phyloP scores from a whole-genome alignment of 2,113 vertebrate genomes.

The Vireo altiloquus region DNA sequence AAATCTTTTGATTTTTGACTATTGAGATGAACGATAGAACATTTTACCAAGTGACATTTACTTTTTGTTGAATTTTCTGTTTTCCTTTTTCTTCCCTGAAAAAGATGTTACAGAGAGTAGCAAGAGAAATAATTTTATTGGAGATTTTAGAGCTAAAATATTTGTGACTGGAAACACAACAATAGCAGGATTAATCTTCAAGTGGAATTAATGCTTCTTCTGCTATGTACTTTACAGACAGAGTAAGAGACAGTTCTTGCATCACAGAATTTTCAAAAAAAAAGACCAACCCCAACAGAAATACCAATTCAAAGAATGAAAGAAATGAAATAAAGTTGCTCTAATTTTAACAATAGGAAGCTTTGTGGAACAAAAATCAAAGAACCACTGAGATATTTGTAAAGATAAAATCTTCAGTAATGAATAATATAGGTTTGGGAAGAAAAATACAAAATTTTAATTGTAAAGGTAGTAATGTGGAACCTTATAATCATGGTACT shows the following conservation, averaged over 20 bases:
- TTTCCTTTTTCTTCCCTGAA: background rate
- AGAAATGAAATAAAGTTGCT: background rate
- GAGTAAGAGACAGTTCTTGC: background rate
- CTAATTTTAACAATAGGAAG: background rate
- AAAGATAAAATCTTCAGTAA: background rate
- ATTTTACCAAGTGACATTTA: background rate
- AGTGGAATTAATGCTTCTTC: background rate
- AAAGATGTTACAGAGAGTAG: background rate
- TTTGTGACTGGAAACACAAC: background rate
- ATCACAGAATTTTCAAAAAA: background rate
- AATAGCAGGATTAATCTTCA: background rate
- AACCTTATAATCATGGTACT: background rate
- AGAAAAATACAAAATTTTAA: background rate
- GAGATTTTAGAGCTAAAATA: background rate
- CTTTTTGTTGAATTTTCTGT: background rate
- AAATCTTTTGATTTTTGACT: conserved; percentile 54
- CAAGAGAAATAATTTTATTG: background rate
- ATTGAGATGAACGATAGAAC: conserved; percentile 10
- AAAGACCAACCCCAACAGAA: background rate
- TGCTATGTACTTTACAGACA: background rate
- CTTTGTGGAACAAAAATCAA: background rate
- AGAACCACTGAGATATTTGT: background rate
- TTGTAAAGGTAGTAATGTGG: background rate
- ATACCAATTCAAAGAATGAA: background rate
- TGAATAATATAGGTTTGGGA: background rate